Conservation (phyloP, 2,888 invertebrate genomes). For the Cerastis leucographa region DNA sequence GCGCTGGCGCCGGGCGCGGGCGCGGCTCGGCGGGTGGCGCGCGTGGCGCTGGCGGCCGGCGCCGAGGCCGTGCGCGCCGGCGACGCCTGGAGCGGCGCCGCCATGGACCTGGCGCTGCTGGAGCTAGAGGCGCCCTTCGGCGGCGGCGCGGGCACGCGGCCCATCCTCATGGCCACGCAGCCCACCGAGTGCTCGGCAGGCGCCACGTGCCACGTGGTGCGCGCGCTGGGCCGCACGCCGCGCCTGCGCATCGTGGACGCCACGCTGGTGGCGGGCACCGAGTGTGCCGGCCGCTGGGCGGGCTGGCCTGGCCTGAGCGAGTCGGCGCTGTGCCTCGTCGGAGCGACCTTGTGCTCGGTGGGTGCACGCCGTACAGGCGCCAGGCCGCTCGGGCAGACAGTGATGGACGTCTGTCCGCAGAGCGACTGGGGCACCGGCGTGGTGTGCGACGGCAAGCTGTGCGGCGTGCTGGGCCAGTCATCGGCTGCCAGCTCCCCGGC, state of each 20-base stretch:
- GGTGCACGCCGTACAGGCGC: slow-evolving; percentile 21
- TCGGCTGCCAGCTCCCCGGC: slow-evolving; percentile 29
- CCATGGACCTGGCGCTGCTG: slow-evolving; percentile 77
- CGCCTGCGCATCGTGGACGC: slow-evolving; percentile 71
- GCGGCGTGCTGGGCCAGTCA: slow-evolving; percentile 80
- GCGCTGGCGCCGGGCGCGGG: slow-evolving; percentile 69
- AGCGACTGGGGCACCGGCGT: slow-evolving; percentile 82
- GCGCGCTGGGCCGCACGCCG: slow-evolving; percentile 65
- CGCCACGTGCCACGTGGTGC: slow-evolving; percentile 74
- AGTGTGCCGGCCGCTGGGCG: slow-evolving; percentile 70
- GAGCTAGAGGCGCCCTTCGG: slow-evolving; percentile 80
- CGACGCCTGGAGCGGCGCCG: slow-evolving; percentile 54
- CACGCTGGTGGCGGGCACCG: slow-evolving; percentile 56
- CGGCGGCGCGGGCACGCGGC: slow-evolving; percentile 71
- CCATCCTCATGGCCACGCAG: slow-evolving; percentile 78
- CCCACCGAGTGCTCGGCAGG: slow-evolving; percentile 71
- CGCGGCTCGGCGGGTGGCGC: slow-evolving; percentile 63
- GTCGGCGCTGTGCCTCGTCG: slow-evolving; percentile 76
- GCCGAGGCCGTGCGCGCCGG: slow-evolving; percentile 39
- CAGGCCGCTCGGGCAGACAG: neutral
- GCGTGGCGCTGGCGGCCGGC: slow-evolving; percentile 61
- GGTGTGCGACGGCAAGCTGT: slow-evolving; percentile 83
- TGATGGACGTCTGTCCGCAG: slow-evolving; percentile 62
- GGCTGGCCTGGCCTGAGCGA: slow-evolving; percentile 73
- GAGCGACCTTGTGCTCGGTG: slow-evolving; percentile 78